Percentiles rank a stretch among this genome's conserved stretches.
These are phyloP conservation scores for Microctonus hyperodae DNA, from an alignment of 2,888 invertebrate genomes.

Conservation along the genomic window DNA sequence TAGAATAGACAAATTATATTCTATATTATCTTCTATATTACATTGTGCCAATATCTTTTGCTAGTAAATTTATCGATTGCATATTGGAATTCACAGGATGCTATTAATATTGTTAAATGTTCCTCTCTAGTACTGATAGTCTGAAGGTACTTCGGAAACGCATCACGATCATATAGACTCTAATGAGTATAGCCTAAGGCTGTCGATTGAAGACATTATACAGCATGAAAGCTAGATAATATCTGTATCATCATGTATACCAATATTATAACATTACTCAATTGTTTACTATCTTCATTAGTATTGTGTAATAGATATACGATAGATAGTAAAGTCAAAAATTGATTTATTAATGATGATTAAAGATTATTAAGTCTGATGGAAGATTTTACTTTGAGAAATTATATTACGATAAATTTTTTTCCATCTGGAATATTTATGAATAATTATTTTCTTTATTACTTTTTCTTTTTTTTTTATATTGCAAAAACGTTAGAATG, in stretches of 20 bases:
- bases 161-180: conserved; percentile 41
- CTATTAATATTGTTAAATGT: conserved; percentile 3
- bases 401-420: background rate
- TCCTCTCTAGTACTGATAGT: conserved; percentile 12
- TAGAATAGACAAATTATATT: no score
- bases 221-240: background rate
- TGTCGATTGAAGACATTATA: background rate
- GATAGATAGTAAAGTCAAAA: no score
- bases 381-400: background rate
- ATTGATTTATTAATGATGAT: no score
- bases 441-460: background rate
- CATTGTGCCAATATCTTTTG: no score
- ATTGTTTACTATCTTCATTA: background rate
- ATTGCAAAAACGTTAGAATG: conserved; percentile 12
- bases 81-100: background rate
- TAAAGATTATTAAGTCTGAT: no score
- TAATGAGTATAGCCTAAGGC: conserved; percentile 38
- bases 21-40: no score
- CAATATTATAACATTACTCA: background rate
- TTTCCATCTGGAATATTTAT: background rate
- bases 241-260: conserved; percentile 11
- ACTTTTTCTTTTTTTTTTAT: background rate
- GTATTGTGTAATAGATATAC: conserved; percentile 7
- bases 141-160: conserved; percentile 37
- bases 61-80: conserved; percentile 14